A percentile compares a stretch with the other conserved stretches of the same genome.
phyloP scores from a whole-genome alignment of 2,888 invertebrate species.

The Oeneis ivallda region DNA sequence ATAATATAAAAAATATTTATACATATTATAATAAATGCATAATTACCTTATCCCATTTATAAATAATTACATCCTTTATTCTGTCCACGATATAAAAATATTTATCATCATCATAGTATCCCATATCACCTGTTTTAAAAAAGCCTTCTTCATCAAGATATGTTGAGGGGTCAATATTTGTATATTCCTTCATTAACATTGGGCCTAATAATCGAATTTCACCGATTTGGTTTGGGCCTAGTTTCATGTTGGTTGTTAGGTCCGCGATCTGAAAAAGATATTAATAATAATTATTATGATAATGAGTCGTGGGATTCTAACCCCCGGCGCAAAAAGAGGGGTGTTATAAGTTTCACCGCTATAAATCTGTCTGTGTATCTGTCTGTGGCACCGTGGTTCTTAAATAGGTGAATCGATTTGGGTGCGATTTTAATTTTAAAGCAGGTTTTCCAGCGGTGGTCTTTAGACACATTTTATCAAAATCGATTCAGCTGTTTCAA shows the following conservation, averaged over 20 bases:
- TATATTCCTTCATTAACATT: constrained; percentile 65
- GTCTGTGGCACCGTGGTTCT: too few relatives aligned
- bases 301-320: neutral
- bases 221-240: constrained; percentile 69
- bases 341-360: too few relatives aligned
- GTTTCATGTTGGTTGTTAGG: constrained; percentile 63
- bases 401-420: neutral
- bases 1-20: neutral
- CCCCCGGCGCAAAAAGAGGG: too few relatives aligned
- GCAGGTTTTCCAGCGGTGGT: too few relatives aligned
- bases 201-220: constrained; percentile 65
- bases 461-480: too few relatives aligned
- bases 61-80: constrained; percentile 48
- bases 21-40: neutral
- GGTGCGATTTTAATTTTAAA: too few relatives aligned
- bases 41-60: constrained; percentile 8
- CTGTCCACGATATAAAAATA: constrained; percentile 51
- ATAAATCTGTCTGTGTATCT: too few relatives aligned
- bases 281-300: neutral
- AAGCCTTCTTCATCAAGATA: constrained; percentile 54
- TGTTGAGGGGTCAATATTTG: constrained; percentile 54
- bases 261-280: constrained; percentile 58
- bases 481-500: too few relatives aligned
- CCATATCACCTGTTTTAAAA: constrained; percentile 51
- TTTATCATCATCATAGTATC: constrained; percentile 51